Conservation (phyloP, 2,797 vertebrate species). For the Calcarius lapponicus region DNA sequence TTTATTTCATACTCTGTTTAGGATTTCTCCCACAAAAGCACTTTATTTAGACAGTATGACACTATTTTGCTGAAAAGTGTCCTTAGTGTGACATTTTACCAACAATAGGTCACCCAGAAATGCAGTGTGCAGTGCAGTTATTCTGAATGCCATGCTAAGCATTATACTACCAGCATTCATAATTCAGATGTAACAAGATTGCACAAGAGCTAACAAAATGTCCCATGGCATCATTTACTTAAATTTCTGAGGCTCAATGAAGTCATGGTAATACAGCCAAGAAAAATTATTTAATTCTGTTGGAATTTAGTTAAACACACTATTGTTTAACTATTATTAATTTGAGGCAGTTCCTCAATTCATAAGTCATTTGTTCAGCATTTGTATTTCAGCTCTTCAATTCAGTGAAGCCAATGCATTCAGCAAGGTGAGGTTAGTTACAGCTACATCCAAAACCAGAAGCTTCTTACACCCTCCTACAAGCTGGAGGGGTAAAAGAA, state of each 20-base stretch:
- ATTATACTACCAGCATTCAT: not conserved
- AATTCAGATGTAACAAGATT: not conserved
- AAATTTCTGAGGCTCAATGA: not conserved
- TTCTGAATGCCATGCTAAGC: not conserved
- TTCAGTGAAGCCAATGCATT: not conserved
- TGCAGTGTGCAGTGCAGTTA: fast-evolving
- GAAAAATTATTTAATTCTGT: not conserved
- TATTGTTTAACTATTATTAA: not conserved
- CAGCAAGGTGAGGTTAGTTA: not conserved
- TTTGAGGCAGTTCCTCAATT: not conserved
- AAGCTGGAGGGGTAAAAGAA: not conserved
- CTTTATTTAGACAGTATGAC: not conserved
- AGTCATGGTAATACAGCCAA: not conserved
- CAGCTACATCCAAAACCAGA: not conserved
- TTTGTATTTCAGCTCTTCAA: not conserved
- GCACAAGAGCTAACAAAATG: not conserved
- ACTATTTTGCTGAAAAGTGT: not conserved
- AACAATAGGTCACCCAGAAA: not conserved
- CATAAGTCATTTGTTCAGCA: not conserved
- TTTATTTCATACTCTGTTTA: not conserved
- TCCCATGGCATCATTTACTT: not conserved
- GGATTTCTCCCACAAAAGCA: not conserved
- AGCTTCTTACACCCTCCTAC: not conserved
- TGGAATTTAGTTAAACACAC: not conserved
- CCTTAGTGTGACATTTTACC: not conserved